Percentiles rank a stretch among this genome's conserved stretches.
These are phyloP conservation scores for Gymnorhina tibicen DNA, from an alignment of 2,113 vertebrate genomes.

Conservation along the genomic window DNA sequence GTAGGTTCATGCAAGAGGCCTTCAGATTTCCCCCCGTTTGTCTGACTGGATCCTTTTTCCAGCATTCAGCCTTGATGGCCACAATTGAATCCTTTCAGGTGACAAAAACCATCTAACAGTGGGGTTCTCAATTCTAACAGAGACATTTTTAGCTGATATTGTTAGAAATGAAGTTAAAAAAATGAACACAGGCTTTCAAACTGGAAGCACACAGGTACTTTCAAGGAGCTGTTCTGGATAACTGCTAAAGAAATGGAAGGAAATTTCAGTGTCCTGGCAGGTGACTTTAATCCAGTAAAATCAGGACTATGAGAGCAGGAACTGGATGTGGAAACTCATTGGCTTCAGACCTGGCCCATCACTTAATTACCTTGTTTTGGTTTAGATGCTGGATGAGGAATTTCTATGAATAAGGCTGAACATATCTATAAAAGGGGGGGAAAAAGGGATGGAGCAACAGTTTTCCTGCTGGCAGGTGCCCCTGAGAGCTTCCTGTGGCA, in stretches of 20 bases:
- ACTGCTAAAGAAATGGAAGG: not conserved
- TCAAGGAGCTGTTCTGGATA: not conserved
- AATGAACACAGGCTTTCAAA: not conserved
- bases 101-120: not conserved
- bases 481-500: not conserved
- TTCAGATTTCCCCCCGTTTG: not conserved
- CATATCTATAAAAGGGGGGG: accelerated
- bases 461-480: not conserved
- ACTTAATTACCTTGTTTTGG: not conserved
- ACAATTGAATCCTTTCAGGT: not conserved
- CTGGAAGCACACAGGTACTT: not conserved
- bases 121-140: not conserved
- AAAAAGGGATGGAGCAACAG: not conserved
- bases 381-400: not conserved
- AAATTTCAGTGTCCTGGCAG: not conserved
- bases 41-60: not conserved
- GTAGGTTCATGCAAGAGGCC: not conserved
- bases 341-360: not conserved
- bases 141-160: not conserved
- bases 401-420: not conserved
- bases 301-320: not conserved
- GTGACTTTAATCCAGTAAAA: not conserved
- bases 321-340: not conserved
- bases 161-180: not conserved
- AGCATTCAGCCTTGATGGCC: not conserved